phyloP scores from a whole-genome alignment of 2,797 vertebrate genomes.

The Hoplostethus atlanticus region DNA sequence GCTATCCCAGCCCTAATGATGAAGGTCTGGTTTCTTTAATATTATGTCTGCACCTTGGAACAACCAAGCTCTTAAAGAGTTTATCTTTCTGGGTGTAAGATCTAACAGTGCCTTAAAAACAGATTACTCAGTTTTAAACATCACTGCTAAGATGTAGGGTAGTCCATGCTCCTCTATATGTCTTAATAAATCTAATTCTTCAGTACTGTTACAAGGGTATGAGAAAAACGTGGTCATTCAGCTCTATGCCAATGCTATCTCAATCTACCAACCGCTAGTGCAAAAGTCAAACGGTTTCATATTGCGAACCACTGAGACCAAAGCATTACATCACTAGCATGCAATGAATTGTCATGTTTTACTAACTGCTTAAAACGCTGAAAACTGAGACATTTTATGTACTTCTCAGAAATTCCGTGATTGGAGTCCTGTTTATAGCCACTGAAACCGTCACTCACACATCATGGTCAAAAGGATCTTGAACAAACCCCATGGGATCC shows the following conservation, averaged over 20 bases:
- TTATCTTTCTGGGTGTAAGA: no score
- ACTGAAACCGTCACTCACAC: conserved; percentile 39
- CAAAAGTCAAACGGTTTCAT: background rate
- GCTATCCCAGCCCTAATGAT: no score
- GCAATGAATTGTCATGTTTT: conserved; percentile 47
- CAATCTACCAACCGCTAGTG: background rate
- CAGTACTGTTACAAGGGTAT: no score
- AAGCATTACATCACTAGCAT: conserved; percentile 48
- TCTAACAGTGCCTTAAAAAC: no score
- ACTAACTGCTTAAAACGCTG: conserved; percentile 9
- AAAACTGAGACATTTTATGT: conserved; percentile 32
- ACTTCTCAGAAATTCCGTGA: conserved; percentile 16
- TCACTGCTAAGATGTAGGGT: no score
- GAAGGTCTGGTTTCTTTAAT: no score
- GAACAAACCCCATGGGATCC: conserved; percentile 11
- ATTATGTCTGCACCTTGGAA: no score
- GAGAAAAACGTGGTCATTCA: background rate
- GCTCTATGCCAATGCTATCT: background rate
- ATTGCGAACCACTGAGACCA: background rate
- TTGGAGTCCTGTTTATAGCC: conserved; percentile 56
- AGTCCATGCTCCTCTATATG: no score
- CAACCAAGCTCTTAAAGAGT: no score
- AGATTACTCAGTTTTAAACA: no score
- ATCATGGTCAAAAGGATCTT: conserved; percentile 31
- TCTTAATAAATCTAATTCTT: no score